Evolutionary conservation across 1,140 invertebrate genomes (phyloP), one percentile per base, ranked within the genome.

Genomic region (Bombus waltoni): DNA sequence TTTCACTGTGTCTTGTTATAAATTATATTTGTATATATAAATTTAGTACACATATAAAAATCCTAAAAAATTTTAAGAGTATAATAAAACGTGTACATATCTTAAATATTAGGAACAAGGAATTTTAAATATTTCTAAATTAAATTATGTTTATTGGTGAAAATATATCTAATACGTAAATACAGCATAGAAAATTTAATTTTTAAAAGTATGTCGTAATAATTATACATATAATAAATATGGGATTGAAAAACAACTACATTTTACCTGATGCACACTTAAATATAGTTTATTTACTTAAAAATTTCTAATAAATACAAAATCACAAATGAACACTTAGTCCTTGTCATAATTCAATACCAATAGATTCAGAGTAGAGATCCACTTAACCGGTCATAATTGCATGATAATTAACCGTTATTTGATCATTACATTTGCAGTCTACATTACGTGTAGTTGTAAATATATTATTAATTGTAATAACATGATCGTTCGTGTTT

Each of bases 221-320:
- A 73, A 44, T 81, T 62, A n/a, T 78, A 68, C 28, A 32, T 10
- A n/a, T 76, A 68, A 47, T 74, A 80, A 75, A 65, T 71, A 80
- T 57, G 35, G 42, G 42, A 74, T 59, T n/a, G 47, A 57, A 53
- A 59, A 86, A 40, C 68, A 82, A 78, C 35, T 68, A 72, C 44
- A 80, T 82, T 78, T 85, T 87, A 75, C 81, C 84, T 78, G 86
- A 91, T 93, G 92, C 94, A 95, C 94, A 95, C 94, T 95, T 95
- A 94, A 94, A 95, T 95, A 95, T 92, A 93, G 93, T 95, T 95
- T 95, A 95, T 95, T 95, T 95, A 95, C 94, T 95, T 95, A 94
- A 93, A 95, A 94, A 95, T 92, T 94, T 94, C 92, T 95, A 95
- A 95, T 95, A 95, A 95, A 95, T 95, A 95, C 94, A 95, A 95